Evolutionary conservation across 2,888 invertebrate genomes (phyloP).

Genomic region (Ophioninae sp.): DNA sequence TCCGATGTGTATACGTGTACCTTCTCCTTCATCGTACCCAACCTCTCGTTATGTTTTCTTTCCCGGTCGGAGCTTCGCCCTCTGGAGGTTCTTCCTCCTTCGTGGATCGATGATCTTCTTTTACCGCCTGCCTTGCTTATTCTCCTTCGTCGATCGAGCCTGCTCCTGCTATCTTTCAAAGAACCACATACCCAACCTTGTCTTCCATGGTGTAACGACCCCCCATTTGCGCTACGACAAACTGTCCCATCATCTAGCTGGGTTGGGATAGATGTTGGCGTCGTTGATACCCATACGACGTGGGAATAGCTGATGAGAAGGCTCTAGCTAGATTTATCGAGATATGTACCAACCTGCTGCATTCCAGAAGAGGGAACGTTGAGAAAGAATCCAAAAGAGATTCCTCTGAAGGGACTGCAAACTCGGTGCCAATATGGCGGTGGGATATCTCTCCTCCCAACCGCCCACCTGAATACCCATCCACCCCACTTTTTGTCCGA

Average conservation of each 20-base stretch:
- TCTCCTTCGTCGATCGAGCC: constrained; percentile 9
- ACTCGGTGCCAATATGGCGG: constrained; percentile 44
- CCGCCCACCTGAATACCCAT: constrained; percentile 55
- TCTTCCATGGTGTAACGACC: constrained; percentile 66
- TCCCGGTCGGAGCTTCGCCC: constrained; percentile 23
- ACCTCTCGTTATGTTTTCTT: constrained; percentile 31
- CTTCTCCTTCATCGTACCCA: neutral
- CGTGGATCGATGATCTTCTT: constrained; percentile 36
- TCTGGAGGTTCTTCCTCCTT: constrained; percentile 60
- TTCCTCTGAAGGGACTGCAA: neutral
- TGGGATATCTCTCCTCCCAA: constrained; percentile 23
- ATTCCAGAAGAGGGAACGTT: constrained; percentile 27
- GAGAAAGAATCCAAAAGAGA: neutral
- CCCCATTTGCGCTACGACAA: constrained; percentile 65
- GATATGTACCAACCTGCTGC: constrained; percentile 31
- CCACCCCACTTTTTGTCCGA: constrained; percentile 47
- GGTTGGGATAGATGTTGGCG: constrained; percentile 53
- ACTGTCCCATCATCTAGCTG: constrained; percentile 70
- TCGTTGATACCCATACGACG: constrained; percentile 41
- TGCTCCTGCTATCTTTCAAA: constrained; percentile 23
- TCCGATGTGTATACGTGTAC: constrained; percentile 17
- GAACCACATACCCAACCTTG: constrained; percentile 23
- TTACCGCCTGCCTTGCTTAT: constrained; percentile 9
- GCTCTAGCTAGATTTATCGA: neutral
- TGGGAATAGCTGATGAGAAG: constrained; percentile 51